These are phyloP conservation scores for Rhadinocentrus ornatus DNA, from an alignment of 2,797 vertebrate species.

Conservation along the genomic window DNA sequence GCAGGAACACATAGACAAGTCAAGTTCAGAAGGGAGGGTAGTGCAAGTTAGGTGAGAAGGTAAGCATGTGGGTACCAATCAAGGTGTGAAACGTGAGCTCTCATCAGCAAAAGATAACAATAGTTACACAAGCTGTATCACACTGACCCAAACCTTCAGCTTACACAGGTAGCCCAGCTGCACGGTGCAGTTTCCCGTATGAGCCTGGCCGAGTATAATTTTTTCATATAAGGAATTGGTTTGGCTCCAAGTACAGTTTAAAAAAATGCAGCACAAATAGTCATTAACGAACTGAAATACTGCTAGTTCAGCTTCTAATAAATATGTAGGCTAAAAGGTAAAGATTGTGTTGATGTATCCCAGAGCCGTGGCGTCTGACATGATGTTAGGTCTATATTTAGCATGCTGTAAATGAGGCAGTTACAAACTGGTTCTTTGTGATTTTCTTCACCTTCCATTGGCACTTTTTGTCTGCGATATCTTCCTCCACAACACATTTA, in stretches of 20 bases:
- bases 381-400: conserved; percentile 56
- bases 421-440: conserved; percentile 66
- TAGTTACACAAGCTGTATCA: conserved; percentile 34
- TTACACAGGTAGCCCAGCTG: conserved; percentile 43
- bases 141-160: conserved; percentile 55
- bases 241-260: conserved; percentile 28
- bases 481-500: conserved; percentile 77
- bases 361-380: conserved; percentile 47
- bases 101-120: conserved; percentile 52
- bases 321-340: conserved; percentile 19
- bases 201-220: conserved; percentile 40
- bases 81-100: conserved; percentile 49
- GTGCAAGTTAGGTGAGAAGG: conserved; percentile 53
- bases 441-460: conserved; percentile 79
- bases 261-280: conserved; percentile 36
- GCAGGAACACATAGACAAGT: conserved; percentile 19
- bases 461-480: conserved; percentile 75
- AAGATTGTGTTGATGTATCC: conserved; percentile 25
- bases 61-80: conserved; percentile 42
- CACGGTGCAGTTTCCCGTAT: conserved; percentile 15
- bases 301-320: conserved; percentile 28
- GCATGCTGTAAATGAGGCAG: conserved; percentile 60
- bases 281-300: conserved; percentile 14
- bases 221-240: conserved; percentile 41
- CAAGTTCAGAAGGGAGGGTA: conserved; percentile 42